Percentiles rank a stretch among this genome's conserved stretches.
phyloP scores from a whole-genome alignment of 1,140 invertebrate species.

The Apocrypta bakeri region DNA sequence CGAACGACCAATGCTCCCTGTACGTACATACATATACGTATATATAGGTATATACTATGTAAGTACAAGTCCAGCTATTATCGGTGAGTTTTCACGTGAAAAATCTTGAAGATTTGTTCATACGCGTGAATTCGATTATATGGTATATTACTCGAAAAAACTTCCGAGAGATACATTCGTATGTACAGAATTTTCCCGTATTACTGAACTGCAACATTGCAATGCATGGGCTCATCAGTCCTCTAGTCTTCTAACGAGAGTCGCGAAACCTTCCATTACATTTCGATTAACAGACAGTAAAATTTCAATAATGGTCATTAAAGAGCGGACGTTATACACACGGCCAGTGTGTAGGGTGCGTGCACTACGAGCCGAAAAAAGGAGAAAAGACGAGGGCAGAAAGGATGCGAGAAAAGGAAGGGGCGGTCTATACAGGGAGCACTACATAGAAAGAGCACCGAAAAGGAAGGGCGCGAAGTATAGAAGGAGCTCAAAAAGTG shows the following conservation, averaged over 20 bases:
- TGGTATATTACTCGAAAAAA: neutral
- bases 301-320: slow-evolving; percentile 76
- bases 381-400: slow-evolving; percentile 51
- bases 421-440: neutral
- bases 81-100: neutral
- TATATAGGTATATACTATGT: no score
- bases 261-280: slow-evolving; percentile 68
- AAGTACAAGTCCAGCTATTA: no score
- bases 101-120: neutral
- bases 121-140: neutral
- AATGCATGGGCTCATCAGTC: no score
- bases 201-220: no score
- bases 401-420: slow-evolving; percentile 52
- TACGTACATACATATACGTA: no score
- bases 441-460: neutral
- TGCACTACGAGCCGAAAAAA: slow-evolving; percentile 47
- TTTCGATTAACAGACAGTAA: slow-evolving; percentile 74
- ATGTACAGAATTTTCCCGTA: slow-evolving; percentile 16
- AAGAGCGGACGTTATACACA: slow-evolving; percentile 70
- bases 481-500: slow-evolving; percentile 43
- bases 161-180: neutral
- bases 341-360: slow-evolving; percentile 55
- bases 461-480: slow-evolving; percentile 49
- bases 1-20: slow-evolving; percentile 9
- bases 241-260: slow-evolving; percentile 23